Evolutionary conservation across 2,113 vertebrate species (phyloP).

Genomic region (Marmota flaviventris): DNA sequence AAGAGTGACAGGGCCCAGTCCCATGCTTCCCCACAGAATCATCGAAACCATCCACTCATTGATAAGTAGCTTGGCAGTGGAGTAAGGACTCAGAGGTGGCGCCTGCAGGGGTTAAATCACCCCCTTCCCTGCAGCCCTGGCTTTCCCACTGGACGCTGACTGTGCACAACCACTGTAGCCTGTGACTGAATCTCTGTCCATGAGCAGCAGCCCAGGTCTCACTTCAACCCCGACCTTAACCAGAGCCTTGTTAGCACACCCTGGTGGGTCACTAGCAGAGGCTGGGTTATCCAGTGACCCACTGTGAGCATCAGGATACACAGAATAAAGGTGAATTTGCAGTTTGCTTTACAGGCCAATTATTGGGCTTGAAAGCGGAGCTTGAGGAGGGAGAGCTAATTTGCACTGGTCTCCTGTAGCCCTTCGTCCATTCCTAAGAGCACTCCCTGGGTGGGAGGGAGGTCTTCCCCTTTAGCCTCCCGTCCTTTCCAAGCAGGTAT

Average conservation of each 20-base stretch:
- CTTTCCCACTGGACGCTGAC: fast-evolving
- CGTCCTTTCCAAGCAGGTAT: fast-evolving
- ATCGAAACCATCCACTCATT: fast-evolving
- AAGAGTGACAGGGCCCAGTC: too few species aligned
- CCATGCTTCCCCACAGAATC: too few species aligned
- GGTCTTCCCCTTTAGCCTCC: background rate
- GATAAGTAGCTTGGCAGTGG: background rate
- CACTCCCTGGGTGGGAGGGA: background rate
- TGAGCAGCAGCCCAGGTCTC: background rate
- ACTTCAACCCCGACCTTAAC: fast-evolving
- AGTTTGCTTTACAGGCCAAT: fast-evolving
- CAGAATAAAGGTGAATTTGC: fast-evolving
- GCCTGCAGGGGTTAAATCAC: background rate
- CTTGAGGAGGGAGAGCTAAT: background rate
- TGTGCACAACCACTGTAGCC: fast-evolving
- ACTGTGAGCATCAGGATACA: fast-evolving
- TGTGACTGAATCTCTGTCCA: fast-evolving
- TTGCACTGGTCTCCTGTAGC: background rate
- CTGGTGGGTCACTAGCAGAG: fast-evolving
- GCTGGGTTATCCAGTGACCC: fast-evolving
- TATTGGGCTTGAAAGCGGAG: background rate
- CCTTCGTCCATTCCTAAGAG: fast-evolving
- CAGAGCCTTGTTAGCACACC: fast-evolving
- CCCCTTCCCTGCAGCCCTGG: fast-evolving
- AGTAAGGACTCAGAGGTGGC: fast-evolving